Evolutionary conservation across 2,113 vertebrate species (phyloP).

Genomic region (Scolopax mira): DNA sequence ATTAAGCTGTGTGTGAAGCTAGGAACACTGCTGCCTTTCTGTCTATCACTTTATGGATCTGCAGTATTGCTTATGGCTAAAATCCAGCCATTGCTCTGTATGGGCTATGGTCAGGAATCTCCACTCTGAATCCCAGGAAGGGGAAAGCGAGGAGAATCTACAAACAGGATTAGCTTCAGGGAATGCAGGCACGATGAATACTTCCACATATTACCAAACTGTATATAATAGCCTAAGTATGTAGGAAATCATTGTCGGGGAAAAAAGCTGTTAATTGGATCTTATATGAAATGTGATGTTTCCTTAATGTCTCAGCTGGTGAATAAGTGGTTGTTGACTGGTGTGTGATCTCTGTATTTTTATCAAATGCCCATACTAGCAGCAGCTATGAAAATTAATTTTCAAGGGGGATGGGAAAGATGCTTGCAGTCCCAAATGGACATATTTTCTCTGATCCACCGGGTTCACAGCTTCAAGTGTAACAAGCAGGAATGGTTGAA

Average conservation of each 20-base stretch:
- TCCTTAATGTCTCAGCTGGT: conserved; percentile 22
- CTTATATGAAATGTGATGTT: not conserved
- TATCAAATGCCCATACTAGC: not conserved
- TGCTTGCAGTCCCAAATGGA: not conserved
- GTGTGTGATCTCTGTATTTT: not conserved
- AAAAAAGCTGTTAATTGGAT: conserved; percentile 43
- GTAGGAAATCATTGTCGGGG: conserved; percentile 13
- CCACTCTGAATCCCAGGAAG: not conserved
- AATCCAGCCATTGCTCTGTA: not conserved
- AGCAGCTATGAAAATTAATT: conserved; percentile 26
- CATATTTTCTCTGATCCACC: not conserved
- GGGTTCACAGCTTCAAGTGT: not conserved
- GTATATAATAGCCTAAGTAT: conserved; percentile 16
- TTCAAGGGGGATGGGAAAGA: conserved; percentile 32
- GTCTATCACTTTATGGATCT: not conserved
- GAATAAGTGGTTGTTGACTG: not conserved
- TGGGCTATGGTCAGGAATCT: not conserved
- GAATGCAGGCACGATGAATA: conserved; percentile 13
- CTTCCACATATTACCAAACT: conserved; percentile 23
- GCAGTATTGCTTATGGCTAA: not conserved
- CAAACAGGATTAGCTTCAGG: conserved; percentile 53
- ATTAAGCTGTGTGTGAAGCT: not conserved
- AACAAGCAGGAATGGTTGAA: not conserved
- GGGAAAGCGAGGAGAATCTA: conserved; percentile 40
- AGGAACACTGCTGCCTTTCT: not conserved